phyloP scores from a whole-genome alignment of 2,888 invertebrate genomes.

The Amiota communis region DNA sequence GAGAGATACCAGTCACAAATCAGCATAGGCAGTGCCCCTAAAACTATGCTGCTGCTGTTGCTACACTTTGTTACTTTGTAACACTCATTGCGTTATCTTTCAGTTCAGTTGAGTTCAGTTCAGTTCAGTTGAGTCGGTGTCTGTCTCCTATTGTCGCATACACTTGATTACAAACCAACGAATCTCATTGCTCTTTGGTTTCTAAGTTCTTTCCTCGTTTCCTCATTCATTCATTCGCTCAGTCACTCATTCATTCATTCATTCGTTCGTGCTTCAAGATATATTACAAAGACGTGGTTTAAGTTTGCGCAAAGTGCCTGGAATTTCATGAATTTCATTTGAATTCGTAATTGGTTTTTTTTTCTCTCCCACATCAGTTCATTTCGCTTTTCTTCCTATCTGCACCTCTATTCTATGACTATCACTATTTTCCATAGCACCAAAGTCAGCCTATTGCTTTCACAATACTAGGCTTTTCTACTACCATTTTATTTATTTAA shows the following conservation, averaged over 20 bases:
- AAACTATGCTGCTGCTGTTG: too few species aligned
- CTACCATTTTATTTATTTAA: constrained; percentile 50
- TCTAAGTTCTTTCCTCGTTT: too few species aligned
- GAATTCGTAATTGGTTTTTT: constrained; percentile 56
- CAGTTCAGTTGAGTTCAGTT: background rate
- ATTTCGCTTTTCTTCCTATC: background rate
- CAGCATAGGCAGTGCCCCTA: background rate
- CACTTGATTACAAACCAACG: background rate
- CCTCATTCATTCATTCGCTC: too few species aligned
- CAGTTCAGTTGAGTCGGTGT: background rate
- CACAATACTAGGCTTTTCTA: constrained; percentile 9
- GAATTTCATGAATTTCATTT: constrained; percentile 58
- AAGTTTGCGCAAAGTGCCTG: constrained; percentile 49
- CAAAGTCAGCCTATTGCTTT: background rate
- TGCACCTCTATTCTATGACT: background rate
- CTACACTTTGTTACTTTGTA: constrained; percentile 7
- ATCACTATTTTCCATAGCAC: background rate
- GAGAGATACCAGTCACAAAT: background rate
- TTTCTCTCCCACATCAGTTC: background rate
- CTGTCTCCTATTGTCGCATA: constrained; percentile 2
- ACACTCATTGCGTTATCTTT: constrained; percentile 4
- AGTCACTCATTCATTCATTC: background rate
- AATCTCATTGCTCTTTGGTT: too few species aligned
- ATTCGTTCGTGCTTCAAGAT: constrained; percentile 37
- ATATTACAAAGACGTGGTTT: constrained; percentile 50